These are phyloP conservation scores for Microdon myrmicae DNA, from an alignment of 2,888 invertebrate genomes.

Conservation along the genomic window DNA sequence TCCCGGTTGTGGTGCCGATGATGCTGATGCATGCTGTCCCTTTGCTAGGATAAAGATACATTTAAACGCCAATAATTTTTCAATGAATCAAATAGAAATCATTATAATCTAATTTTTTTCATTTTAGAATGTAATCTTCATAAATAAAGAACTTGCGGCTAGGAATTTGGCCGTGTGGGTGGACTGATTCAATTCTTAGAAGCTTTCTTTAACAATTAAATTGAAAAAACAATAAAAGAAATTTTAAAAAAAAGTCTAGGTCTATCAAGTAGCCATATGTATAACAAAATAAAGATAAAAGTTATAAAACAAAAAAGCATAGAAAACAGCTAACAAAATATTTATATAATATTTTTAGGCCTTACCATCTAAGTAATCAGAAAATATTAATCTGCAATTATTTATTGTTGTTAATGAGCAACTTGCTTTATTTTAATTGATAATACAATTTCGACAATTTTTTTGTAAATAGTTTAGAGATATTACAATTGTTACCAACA, in stretches of 20 bases:
- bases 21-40: too few species aligned
- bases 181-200: constrained; percentile 61
- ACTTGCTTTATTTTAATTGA: constrained; percentile 29
- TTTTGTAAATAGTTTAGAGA: constrained; percentile 48
- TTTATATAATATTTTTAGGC: constrained; percentile 40
- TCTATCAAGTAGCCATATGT: constrained; percentile 41
- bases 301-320: constrained; percentile 4
- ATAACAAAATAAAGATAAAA: constrained; percentile 2
- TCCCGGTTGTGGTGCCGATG: too few species aligned
- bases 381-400: constrained; percentile 39
- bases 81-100: too few species aligned
- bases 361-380: constrained; percentile 45
- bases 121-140: constrained; percentile 80
- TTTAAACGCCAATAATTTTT: too few species aligned
- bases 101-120: constrained; percentile 52
- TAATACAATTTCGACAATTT: constrained; percentile 11
- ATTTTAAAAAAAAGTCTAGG: too few species aligned
- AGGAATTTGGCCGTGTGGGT: constrained; percentile 84
- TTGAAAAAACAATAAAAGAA: constrained; percentile 7
- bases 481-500: too few species aligned
- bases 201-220: constrained; percentile 32
- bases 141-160: constrained; percentile 87
- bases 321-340: constrained; percentile 27
- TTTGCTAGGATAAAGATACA: too few species aligned
- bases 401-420: constrained; percentile 20